Evolutionary conservation across 2,888 invertebrate genomes (phyloP).

Genomic region (Pristionchus japonicus): DNA sequence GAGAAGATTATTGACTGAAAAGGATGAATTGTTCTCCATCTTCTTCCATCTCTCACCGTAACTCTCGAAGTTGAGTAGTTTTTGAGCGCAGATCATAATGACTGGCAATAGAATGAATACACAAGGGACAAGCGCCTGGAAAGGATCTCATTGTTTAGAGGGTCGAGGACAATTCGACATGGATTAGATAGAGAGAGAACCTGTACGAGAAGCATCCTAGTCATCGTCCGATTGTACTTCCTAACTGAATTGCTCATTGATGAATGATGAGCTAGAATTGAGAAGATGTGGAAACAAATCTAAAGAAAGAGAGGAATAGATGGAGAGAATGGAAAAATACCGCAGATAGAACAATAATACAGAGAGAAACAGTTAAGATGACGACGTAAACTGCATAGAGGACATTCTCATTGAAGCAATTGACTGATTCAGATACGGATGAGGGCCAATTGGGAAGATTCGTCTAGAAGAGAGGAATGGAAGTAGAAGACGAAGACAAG

Average conservation of each 20-base stretch:
- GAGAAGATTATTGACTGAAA: not conserved
- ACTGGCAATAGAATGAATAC: not conserved
- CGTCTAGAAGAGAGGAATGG: not conserved
- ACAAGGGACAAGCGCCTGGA: not conserved
- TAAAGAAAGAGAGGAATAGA: not conserved
- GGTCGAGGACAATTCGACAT: no score
- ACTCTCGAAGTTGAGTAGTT: not conserved
- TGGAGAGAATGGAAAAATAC: not conserved
- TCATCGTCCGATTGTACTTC: slow-evolving; percentile 6
- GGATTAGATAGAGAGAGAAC: no score
- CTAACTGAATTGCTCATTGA: slow-evolving; percentile 7
- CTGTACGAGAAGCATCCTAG: slow-evolving; percentile 5
- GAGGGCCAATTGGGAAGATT: not conserved
- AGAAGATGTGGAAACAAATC: slow-evolving; percentile 16
- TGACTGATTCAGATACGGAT: not conserved
- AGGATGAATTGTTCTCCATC: not conserved
- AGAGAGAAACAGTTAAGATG: not conserved
- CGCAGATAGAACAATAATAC: not conserved
- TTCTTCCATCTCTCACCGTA: not conserved
- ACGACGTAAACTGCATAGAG: not conserved
- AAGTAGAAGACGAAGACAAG: not conserved
- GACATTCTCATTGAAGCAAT: not conserved
- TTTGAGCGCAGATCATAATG: not conserved
- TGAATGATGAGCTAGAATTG: not conserved
- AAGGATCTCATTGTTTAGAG: no score